A percentile compares a stretch with the other conserved stretches of the same genome.
phyloP scores from a whole-genome alignment of 2,113 vertebrate species.

The Sisor rabdophorus region DNA sequence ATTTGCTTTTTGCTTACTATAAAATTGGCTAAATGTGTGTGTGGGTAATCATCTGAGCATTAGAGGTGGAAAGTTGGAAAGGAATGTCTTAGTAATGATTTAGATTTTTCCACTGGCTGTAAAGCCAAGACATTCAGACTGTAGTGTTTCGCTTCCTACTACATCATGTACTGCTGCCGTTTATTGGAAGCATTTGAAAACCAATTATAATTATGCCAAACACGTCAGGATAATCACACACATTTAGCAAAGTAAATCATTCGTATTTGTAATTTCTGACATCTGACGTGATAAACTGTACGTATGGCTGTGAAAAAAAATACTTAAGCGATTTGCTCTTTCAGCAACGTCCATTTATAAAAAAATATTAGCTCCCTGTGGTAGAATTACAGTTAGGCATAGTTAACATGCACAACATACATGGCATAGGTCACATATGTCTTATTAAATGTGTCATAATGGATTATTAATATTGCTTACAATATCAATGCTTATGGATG shows the following conservation, averaged over 20 bases:
- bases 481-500: too few relatives aligned
- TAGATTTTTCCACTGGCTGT: constrained; percentile 1
- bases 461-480: too few relatives aligned
- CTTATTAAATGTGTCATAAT: too few relatives aligned
- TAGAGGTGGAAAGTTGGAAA: constrained; percentile 4
- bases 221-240: constrained; percentile 1
- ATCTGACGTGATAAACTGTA: background rate
- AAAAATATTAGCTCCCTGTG: too few relatives aligned
- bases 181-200: background rate
- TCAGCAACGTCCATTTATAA: too few relatives aligned
- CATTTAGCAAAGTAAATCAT: background rate
- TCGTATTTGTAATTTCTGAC: background rate
- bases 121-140: background rate
- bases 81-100: background rate
- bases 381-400: too few relatives aligned
- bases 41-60: constrained; percentile 9
- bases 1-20: constrained; percentile 1
- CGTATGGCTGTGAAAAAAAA: background rate
- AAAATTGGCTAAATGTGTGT: constrained; percentile 17
- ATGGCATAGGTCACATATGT: too few relatives aligned
- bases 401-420: too few relatives aligned
- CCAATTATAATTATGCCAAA: background rate
- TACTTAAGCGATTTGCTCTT: too few relatives aligned
- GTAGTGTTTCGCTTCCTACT: background rate
- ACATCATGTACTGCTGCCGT: background rate